Evolutionary conservation across 2,113 vertebrate species (phyloP), one percentile per base, ranked within the genome.

Genomic region (Pseudolaguvia tuberculata): DNA sequence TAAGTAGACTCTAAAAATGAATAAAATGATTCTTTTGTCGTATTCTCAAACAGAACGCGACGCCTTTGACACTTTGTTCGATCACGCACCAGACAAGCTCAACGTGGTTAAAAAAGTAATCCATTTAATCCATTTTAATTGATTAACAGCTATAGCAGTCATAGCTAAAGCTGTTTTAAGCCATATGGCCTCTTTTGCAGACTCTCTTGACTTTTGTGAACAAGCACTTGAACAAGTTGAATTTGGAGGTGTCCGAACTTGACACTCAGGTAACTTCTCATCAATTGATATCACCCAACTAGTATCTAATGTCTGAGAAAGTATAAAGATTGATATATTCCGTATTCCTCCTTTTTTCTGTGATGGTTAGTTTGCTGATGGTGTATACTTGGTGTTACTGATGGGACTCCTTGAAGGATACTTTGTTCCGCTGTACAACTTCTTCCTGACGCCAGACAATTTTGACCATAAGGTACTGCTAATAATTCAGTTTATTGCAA

Each of bases 121-220:
- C 8, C 39, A 35, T 18, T 48, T 70, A 47, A 42, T 58, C 67
- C 53, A 15, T 62, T 52, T 17, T 18, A 17, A 27, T 51, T 59
- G 29, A 31, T 31, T 27, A 21, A 55, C 20, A 6, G 25, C n/a
- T 47, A 35, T n/a, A n/a, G n/a, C n/a, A n/a, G n/a, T 65, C 35
- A 23, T 51, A 47, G 3, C 14, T 25, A 66, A 27, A 42, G 12
- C n/a, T 17, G 17, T 63, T 65, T 65, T 23, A 5, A 21, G 72
- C 58, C 47, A 61, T 29, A 29, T 31, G 13, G 3, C 47, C 86
- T 80, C 1, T 81, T 6, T 89, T 89, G 70, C 79, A 95, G 93
- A 94, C 93, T 17, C 92, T 95, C 77, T 93, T 94, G 84, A 94
- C 94, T 1, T 95, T 95, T 57, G 93, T 95, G 80, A 95, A 94